Evolutionary conservation across 2,888 invertebrate species (phyloP).

Genomic region (Acrobasis repandana): DNA sequence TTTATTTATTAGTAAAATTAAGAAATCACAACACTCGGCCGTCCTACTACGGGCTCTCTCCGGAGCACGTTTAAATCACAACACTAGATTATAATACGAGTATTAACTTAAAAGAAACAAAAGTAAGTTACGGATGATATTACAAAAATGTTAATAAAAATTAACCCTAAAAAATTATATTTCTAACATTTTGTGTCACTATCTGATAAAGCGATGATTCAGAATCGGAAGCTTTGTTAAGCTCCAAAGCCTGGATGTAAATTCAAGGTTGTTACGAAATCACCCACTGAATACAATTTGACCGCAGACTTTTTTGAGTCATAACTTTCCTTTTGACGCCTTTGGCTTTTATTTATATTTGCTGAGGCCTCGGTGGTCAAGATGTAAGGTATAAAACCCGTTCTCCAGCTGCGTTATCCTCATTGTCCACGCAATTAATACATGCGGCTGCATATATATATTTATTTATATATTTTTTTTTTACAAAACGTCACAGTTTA

Average conservation of each 20-base stretch:
- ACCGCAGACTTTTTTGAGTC: slow-evolving; percentile 31
- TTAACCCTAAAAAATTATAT: neutral
- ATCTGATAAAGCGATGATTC: neutral
- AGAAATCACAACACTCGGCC: no score
- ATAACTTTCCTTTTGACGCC: slow-evolving; percentile 29
- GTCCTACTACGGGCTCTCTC: no score
- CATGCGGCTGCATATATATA: slow-evolving; percentile 27
- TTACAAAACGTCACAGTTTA: slow-evolving; percentile 27
- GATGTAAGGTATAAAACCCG: slow-evolving; percentile 29
- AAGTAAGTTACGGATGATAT: no score
- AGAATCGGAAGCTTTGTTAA: neutral
- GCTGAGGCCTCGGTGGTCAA: slow-evolving; percentile 31
- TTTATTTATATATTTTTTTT: slow-evolving; percentile 18
- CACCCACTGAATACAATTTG: slow-evolving; percentile 28
- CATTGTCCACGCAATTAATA: slow-evolving; percentile 29
- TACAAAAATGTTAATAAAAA: no score
- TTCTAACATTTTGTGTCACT: neutral
- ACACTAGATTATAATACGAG: no score
- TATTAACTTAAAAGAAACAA: no score
- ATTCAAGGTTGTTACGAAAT: slow-evolving; percentile 28
- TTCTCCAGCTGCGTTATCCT: slow-evolving; percentile 20
- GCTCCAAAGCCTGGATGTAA: neutral
- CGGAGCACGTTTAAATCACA: no score
- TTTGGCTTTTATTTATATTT: slow-evolving; percentile 23
- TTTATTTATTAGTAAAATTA: no score